A percentile compares a stretch with the other conserved stretches of the same genome.
Evolutionary conservation across 2,113 vertebrate species (phyloP).

Genomic region (Pao palembangensis): DNA sequence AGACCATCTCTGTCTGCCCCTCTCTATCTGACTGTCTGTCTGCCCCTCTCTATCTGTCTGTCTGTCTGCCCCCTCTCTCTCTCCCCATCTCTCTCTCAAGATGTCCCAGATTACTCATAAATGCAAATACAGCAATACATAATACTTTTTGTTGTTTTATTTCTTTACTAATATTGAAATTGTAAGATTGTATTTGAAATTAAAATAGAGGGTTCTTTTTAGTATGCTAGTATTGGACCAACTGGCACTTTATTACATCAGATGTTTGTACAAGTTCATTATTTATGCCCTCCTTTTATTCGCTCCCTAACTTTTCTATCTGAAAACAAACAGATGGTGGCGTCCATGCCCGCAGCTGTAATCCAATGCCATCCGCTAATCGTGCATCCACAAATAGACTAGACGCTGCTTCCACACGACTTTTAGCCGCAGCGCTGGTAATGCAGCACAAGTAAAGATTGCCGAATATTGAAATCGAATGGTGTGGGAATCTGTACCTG

Average conservation of each 20-base stretch:
- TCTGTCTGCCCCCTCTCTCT: too few species aligned
- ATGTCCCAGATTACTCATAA: too few species aligned
- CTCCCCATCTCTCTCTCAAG: too few species aligned
- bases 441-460: too few species aligned
- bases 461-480: too few species aligned
- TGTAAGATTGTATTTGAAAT: too few species aligned
- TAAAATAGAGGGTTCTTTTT: too few species aligned
- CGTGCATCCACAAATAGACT: slow-evolving; percentile 31
- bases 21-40: too few species aligned
- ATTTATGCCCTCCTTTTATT: not conserved
- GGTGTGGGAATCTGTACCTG: too few species aligned
- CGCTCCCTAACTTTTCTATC: slow-evolving; percentile 15
- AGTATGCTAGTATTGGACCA: not conserved
- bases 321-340: slow-evolving; percentile 51
- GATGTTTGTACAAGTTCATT: slow-evolving; percentile 4
- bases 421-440: not conserved
- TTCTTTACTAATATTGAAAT: not conserved
- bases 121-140: too few species aligned
- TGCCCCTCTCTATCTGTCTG: too few species aligned
- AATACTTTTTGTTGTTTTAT: not conserved
- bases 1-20: not conserved
- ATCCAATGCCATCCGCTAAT: slow-evolving; percentile 46
- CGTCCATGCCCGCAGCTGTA: slow-evolving; percentile 35
- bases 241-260: slow-evolving; percentile 16
- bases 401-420: slow-evolving; percentile 9